These are phyloP conservation scores for Babyrousa celebensis DNA, from an alignment of 2,797 vertebrate genomes.

Conservation along the genomic window DNA sequence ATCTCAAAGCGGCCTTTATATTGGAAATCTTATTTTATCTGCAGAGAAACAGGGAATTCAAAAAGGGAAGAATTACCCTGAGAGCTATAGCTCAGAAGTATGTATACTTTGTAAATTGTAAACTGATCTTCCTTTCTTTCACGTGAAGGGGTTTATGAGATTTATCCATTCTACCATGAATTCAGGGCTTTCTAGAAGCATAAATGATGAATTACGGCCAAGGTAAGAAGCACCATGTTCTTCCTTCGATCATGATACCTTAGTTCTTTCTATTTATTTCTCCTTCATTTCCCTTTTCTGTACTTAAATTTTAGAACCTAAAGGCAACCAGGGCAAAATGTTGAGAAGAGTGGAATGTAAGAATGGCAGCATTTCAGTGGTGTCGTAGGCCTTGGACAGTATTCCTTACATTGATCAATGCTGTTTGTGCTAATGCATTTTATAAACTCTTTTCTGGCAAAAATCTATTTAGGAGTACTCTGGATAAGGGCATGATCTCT, in stretches of 20 bases:
- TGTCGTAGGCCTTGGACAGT: too few relatives aligned
- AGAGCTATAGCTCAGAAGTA: not conserved
- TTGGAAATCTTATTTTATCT: constrained; percentile 33
- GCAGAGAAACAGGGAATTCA: not conserved
- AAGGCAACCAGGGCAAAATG: not conserved
- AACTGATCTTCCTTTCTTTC: not conserved
- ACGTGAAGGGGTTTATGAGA: not conserved
- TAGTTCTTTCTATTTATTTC: not conserved
- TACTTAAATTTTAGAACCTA: not conserved
- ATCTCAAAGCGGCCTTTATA: not conserved
- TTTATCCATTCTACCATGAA: not conserved
- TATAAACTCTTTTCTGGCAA: not conserved
- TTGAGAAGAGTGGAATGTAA: not conserved
- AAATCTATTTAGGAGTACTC: not conserved
- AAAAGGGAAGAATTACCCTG: not conserved
- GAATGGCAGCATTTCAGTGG: not conserved
- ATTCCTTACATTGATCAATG: not conserved
- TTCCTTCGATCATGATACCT: not conserved
- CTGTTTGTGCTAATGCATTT: not conserved
- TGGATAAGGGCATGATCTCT: not conserved
- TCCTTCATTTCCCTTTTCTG: not conserved
- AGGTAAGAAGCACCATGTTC: not conserved
- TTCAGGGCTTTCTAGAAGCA: not conserved
- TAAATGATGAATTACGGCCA: not conserved
- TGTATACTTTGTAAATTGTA: not conserved